phyloP scores from a whole-genome alignment of 2,797 vertebrate genomes.

The Spatula clypeata region DNA sequence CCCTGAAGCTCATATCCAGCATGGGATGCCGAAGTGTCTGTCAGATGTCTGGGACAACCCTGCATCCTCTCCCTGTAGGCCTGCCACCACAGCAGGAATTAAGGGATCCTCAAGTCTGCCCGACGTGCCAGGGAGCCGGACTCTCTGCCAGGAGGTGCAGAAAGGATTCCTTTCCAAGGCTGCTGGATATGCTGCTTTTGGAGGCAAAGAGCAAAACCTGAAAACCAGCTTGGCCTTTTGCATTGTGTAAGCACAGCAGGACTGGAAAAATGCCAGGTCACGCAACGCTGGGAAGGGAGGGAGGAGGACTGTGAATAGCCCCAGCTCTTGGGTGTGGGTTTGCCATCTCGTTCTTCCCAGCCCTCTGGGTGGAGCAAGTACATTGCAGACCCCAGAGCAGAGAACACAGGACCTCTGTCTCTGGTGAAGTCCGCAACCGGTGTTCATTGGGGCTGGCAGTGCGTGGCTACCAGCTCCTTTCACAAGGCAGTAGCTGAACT shows the following conservation, averaged over 20 bases:
- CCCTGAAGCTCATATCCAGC: background rate
- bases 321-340: background rate
- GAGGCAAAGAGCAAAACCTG: background rate
- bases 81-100: accelerated
- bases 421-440: accelerated
- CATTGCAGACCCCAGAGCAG: background rate
- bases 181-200: background rate
- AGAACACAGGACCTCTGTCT: accelerated
- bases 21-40: background rate
- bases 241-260: background rate
- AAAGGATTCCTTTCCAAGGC: background rate
- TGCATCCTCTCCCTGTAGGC: background rate
- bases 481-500: background rate
- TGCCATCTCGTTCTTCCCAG: background rate
- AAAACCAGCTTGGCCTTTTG: background rate
- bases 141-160: background rate
- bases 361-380: background rate
- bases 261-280: background rate
- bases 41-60: background rate
- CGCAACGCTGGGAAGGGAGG: accelerated
- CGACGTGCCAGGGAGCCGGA: background rate
- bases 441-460: accelerated
- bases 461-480: accelerated
- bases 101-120: background rate
- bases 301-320: background rate